Evolutionary conservation across 2,888 invertebrate genomes (phyloP).

Genomic region (Tipula lateralis): DNA sequence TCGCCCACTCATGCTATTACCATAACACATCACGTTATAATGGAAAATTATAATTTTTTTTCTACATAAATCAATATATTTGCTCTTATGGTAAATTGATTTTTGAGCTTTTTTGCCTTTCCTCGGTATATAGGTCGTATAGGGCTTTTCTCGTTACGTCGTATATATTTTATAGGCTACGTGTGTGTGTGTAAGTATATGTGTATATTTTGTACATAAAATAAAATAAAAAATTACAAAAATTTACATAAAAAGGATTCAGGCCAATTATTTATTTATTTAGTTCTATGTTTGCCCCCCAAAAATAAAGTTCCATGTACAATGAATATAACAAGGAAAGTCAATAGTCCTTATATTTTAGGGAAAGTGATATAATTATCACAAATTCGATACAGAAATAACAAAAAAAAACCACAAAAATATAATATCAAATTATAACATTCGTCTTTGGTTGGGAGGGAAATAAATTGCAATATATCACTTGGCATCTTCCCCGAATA

Average conservation of each 20-base stretch:
- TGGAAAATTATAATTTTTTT: not conserved
- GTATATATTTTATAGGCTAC: not conserved
- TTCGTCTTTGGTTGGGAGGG: not conserved
- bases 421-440: not conserved
- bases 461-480: not conserved
- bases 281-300: not conserved
- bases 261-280: not conserved
- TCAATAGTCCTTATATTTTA: not conserved
- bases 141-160: not conserved
- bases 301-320: not conserved
- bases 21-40: not conserved
- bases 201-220: not conserved
- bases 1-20: not conserved
- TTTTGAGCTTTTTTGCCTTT: not conserved
- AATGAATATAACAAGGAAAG: not conserved
- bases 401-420: not conserved
- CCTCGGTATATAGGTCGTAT: not conserved
- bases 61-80: constrained; percentile 3
- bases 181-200: too few relatives aligned
- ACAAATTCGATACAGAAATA: not conserved
- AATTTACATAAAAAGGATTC: not conserved
- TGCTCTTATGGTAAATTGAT: not conserved
- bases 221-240: not conserved
- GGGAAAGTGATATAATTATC: not conserved
- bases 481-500: not conserved